Percentiles rank a stretch among this genome's conserved stretches.
Conservation (phyloP, 2,797 vertebrate genomes). For the Onychomys torridus region DNA sequence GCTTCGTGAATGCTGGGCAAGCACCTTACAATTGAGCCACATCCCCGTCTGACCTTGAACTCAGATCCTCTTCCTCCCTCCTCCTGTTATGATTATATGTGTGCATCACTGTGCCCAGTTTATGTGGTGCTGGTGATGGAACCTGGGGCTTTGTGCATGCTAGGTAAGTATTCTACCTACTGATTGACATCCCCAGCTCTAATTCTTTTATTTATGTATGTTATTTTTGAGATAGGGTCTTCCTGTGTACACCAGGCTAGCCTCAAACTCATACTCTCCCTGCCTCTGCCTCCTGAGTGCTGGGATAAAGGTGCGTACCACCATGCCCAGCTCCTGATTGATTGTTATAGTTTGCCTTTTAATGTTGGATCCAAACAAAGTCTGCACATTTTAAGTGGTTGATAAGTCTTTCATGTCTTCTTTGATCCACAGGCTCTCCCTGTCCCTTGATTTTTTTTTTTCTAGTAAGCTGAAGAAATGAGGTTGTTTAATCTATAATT, state of each 20-base stretch:
- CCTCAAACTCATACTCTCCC: not conserved
- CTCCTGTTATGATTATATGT: not conserved
- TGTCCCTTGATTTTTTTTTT: not conserved
- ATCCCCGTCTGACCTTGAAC: not conserved
- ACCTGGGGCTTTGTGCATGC: not conserved
- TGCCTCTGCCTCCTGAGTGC: not conserved
- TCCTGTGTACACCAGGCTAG: not conserved
- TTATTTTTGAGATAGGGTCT: not conserved
- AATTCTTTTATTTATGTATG: not conserved
- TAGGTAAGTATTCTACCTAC: not conserved
- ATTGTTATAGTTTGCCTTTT: not conserved
- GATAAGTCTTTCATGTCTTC: not conserved
- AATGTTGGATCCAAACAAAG: not conserved
- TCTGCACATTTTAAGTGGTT: not conserved
- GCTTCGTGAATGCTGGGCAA: not conserved
- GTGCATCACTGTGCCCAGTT: not conserved
- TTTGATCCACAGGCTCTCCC: not conserved
- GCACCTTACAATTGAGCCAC: not conserved
- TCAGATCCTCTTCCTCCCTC: not conserved
- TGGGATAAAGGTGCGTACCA: not conserved
- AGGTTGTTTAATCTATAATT: not conserved
- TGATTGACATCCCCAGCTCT: not conserved
- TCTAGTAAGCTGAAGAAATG: not conserved
- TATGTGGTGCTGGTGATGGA: not conserved
- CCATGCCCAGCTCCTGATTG: not conserved